Evolutionary conservation across 1,140 invertebrate genomes (phyloP), one percentile per base, ranked within the genome.

Genomic region (Magallana gigas): DNA sequence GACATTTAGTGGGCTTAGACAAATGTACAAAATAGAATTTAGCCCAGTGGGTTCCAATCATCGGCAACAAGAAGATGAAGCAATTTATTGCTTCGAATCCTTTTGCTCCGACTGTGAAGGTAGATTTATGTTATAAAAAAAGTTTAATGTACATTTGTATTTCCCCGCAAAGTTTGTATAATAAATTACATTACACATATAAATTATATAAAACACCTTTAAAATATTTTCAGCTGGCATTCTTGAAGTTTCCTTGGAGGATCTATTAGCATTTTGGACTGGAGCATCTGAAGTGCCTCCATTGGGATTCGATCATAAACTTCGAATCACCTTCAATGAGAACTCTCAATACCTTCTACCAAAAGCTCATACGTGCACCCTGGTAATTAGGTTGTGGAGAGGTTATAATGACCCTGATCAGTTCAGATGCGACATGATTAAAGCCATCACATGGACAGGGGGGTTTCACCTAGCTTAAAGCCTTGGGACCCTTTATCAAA

Each of bases 391-490:
- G 36, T 16, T 84, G 18, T 84, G 83, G 58, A 84, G 83, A 23
- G 83, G 83, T 18, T 84, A 64, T 56, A 60, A 57, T 16, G 83
- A 84, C 23, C 83, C 83, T 60, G 83, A 84, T 23, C 16, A 60
- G 8, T 84, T 84, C 62, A 62, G 58, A n/a, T 9, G 14, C 12
- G 83, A 84, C 23, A 62, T 84, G 58, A 23, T 62, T 23, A 84
- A 62, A 62, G 18, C 83, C n/a, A n/a, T 84, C 4, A 14, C 3
- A 60, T 84, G 58, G 83, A 18, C n/a, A 9, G 83, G 83, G 29
- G 83, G 83, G n/a, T 84, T 64, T 18, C 57, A 84, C 62, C 6
- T 84, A 62, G 59, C 62, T 8, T 84, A 60, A 83, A 48, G 18
- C 36, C 36, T 3, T 36, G 36, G 36, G 68, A 76, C 18, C 36